Evolutionary conservation across 2,888 invertebrate genomes (phyloP), one percentile per base, ranked within the genome.

Genomic region (Escarpia spicata): DNA sequence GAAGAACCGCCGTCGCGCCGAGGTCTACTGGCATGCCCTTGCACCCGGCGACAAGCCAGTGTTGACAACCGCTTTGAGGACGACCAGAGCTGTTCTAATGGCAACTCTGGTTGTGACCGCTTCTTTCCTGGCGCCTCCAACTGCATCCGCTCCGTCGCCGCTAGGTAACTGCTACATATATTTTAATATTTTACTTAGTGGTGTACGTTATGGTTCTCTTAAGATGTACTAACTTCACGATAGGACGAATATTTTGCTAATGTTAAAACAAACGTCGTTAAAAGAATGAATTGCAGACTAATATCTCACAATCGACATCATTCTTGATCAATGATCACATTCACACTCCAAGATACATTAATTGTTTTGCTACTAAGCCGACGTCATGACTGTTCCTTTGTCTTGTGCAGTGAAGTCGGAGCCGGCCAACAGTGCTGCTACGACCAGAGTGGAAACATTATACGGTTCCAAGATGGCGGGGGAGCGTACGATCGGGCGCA

Each of bases 381-480:
- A 52, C 52, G 52, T 52, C 52, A n/a, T 26, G 75, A 75, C 26
- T 19, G 19, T 75, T 26, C 3, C 8, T 19, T 75, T 75, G 75
- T 75, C 75, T 26, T 75, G 26, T 45, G 26, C 91, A 91, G 91
- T 31, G 44, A n/a, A 45, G 15, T 45, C 44, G 91, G 91, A 19
- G 44, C 43, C 91, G 45, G 91, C 19, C 91, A 91, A n/a, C 91
- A 91, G 26, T 91, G 91, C 91, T 91, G 91, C 91, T 91, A 91
- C 45, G 31, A 91, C 91, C n/a, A 91, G 45, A 45, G 19, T 26
- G 91, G 91, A 43, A 26, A 19, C n/a, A 91, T 91, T 45, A 3
- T 91, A 31, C 91, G 44, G 26, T 91, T 91, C n/a, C 26, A 91
- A 91, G 45, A 91, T n/a, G 91, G 91, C 43, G 91, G 91, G 8